Evolutionary conservation across 2,797 vertebrate genomes (phyloP).

Genomic region (Gambusia yucatana): DNA sequence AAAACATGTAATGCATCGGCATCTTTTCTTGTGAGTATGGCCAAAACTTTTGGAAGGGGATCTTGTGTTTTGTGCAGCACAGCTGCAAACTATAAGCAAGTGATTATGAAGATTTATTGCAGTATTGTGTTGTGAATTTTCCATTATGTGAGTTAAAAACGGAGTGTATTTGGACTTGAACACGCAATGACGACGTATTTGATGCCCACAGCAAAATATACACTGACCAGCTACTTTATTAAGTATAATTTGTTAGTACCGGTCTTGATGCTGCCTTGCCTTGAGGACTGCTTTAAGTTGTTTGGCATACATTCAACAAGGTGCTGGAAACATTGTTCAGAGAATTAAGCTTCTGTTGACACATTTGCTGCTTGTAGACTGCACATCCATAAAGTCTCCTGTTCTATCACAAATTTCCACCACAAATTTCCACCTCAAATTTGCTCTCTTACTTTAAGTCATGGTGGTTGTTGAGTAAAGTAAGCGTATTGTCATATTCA

Average conservation of each 20-base stretch:
- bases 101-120: conserved; percentile 25
- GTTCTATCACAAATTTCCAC: conserved; percentile 29
- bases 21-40: conserved; percentile 53
- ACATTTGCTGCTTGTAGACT: conserved; percentile 37
- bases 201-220: not conserved
- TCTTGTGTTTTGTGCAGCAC: conserved; percentile 11
- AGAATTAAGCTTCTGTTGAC: not conserved
- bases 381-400: conserved; percentile 60
- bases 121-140: conserved; percentile 24
- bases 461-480: not conserved
- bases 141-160: conserved; percentile 28
- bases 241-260: not conserved
- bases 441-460: not conserved
- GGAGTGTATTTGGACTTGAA: conserved; percentile 6
- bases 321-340: not conserved
- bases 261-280: not conserved
- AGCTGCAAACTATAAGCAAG: conserved; percentile 30
- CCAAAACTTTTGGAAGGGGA: conserved; percentile 39
- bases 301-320: not conserved
- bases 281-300: not conserved
- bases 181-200: not conserved
- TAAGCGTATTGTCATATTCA: not conserved
- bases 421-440: not conserved
- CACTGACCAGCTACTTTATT: not conserved
- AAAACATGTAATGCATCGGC: conserved; percentile 53